Evolutionary conservation across 1,140 invertebrate genomes (phyloP).

Genomic region (Antheraea mylitta): DNA sequence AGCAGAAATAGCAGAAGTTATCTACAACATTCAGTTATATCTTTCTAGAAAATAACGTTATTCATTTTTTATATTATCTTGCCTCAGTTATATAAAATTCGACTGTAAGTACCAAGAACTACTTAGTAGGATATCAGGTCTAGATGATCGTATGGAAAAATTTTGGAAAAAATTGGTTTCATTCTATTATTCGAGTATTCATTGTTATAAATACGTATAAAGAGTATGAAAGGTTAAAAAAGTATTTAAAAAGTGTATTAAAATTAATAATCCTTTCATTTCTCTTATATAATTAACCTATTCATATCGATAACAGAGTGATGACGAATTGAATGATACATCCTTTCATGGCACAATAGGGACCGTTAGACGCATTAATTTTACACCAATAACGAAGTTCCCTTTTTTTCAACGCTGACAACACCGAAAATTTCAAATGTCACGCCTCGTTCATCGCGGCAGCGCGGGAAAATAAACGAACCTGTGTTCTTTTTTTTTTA

Average conservation of each 20-base stretch:
- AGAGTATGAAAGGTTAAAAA: too few relatives aligned
- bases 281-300: constrained; percentile 43
- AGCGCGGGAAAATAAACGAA: constrained; percentile 59
- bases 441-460: constrained; percentile 61
- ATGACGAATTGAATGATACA: constrained; percentile 39
- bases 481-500: constrained; percentile 38
- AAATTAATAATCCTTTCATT: constrained; percentile 37
- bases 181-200: too few relatives aligned
- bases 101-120: not conserved
- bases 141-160: too few relatives aligned
- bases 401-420: constrained; percentile 54
- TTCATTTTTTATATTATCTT: too few relatives aligned
- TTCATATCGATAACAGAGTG: constrained; percentile 33
- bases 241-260: not conserved
- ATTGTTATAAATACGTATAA: too few relatives aligned
- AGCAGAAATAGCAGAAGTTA: too few relatives aligned
- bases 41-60: too few relatives aligned
- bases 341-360: constrained; percentile 44
- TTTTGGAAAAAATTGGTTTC: too few relatives aligned
- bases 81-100: not conserved
- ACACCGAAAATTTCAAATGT: constrained; percentile 63
- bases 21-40: too few relatives aligned
- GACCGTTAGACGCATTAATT: constrained; percentile 64
- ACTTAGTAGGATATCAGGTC: too few relatives aligned
- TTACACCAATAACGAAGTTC: constrained; percentile 51